These are phyloP conservation scores for Halichondria panicea DNA, from an alignment of 37 sponge, comb jelly and placozoan genomes.

Conservation along the genomic window DNA sequence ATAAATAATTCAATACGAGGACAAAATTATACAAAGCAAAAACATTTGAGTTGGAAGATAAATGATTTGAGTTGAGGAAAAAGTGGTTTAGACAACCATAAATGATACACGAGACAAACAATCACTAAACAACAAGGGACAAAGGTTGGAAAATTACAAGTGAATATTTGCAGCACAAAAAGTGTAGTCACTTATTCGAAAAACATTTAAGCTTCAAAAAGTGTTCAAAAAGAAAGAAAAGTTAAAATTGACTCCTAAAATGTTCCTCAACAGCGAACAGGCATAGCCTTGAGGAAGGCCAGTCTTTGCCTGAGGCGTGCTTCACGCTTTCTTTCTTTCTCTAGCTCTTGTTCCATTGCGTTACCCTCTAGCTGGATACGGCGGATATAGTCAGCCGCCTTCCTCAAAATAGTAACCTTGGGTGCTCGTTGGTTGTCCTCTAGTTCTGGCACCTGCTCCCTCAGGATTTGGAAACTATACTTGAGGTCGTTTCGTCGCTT, in stretches of 20 bases:
- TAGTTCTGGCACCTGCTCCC: constrained; percentile 69
- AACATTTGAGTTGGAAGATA: no score
- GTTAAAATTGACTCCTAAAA: background rate
- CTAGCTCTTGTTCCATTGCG: constrained; percentile 4
- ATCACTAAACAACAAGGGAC: no score
- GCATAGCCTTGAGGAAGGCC: background rate
- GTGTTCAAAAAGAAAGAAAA: background rate
- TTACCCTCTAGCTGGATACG: constrained; percentile 21
- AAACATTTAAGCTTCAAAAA: no score
- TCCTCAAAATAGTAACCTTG: constrained; percentile 79
- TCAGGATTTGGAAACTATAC: constrained; percentile 61
- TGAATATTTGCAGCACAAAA: background rate
- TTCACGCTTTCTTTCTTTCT: constrained; percentile 41
- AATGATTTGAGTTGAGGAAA: no score
- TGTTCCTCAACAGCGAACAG: background rate
- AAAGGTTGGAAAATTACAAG: no score
- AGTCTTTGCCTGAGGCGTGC: constrained; percentile 34
- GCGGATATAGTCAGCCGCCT: constrained; percentile 63
- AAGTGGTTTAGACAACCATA: no score
- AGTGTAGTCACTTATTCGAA: background rate
- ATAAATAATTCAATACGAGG: no score
- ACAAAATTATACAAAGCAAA: no score
- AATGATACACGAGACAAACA: no score
- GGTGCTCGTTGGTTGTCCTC: constrained; percentile 85
- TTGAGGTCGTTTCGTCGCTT: constrained; percentile 84